Conservation (phyloP, 2,888 invertebrate genomes). For the Odontomyia ornata region DNA sequence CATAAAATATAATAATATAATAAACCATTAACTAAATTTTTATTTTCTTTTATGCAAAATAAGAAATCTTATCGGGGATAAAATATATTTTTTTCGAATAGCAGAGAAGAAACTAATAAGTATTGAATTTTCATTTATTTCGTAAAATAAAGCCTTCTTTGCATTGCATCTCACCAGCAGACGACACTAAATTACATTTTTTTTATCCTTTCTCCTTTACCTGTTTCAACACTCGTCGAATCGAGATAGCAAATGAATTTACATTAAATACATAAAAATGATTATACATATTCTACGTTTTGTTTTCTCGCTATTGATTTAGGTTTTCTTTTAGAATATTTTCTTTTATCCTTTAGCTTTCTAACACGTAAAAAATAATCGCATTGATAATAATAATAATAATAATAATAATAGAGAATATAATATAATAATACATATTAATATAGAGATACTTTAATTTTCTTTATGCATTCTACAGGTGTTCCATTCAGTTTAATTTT, state of each 20-base stretch:
- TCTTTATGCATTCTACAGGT: constrained; percentile 17
- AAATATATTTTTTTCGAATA: not conserved
- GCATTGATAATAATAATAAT: not conserved
- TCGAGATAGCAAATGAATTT: not conserved
- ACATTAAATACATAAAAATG: constrained; percentile 9
- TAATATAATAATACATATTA: constrained; percentile 23
- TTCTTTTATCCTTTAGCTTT: not conserved
- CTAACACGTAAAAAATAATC: constrained; percentile 7
- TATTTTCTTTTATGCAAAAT: not conserved
- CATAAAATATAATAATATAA: constrained; percentile 13
- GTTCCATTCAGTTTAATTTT: not conserved
- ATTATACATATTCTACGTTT: not conserved
- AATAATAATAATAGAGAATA: not conserved
- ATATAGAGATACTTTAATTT: constrained; percentile 12
- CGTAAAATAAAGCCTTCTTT: constrained; percentile 1
- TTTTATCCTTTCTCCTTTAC: not conserved
- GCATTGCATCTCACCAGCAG: not conserved
- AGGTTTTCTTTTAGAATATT: not conserved
- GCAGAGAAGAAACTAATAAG: not conserved
- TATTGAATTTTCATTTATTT: not conserved
- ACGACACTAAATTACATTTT: not conserved
- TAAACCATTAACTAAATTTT: constrained; percentile 15
- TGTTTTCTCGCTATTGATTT: constrained; percentile 13
- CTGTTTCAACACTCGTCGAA: not conserved
- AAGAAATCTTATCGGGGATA: not conserved